These are phyloP conservation scores for Apis mellifera DNA, from an alignment of 1,140 invertebrate genomes.

Conservation along the genomic window Amel_HAv3.1 CM009943.2:6531501-6532000, in stretches of 20 bases:
- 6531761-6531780: constrained; percentile 74
- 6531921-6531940: not conserved
- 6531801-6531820: constrained; percentile 78
- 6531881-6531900: constrained; percentile 61
- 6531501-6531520: constrained; percentile 52
- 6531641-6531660: not conserved
- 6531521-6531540: constrained; percentile 46
- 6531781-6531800: constrained; percentile 72
- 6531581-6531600: constrained; percentile 34
- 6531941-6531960: not conserved
- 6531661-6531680: not conserved
- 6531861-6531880: constrained; percentile 70
- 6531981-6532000: too few relatives aligned
- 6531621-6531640: too few relatives aligned
- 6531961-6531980: not conserved
- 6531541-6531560: constrained; percentile 51
- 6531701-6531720: not conserved
- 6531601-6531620: constrained; percentile 50
- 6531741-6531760: constrained; percentile 66
- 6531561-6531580: constrained; percentile 20
- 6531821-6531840: constrained; percentile 78
- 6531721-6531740: constrained; percentile 35
- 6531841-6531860: constrained; percentile 69
- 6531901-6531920: constrained; percentile 37
- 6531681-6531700: not conserved